Base-by-base conservation (phyloP, 2,888 invertebrate species). In the Lottia gigantea region DNA sequence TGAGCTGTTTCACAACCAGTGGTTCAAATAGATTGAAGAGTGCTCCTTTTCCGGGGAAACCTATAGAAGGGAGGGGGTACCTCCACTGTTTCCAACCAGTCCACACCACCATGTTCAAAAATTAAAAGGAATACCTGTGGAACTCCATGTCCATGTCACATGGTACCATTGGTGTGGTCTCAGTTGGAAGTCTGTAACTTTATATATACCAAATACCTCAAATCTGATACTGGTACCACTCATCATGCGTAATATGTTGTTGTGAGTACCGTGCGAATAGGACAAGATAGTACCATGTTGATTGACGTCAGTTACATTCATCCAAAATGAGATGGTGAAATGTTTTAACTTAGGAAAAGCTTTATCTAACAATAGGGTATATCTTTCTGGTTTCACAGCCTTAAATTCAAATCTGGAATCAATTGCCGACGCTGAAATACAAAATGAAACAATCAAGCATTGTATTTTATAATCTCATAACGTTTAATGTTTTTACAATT, bases 241-340 rank as follows among this genome's bases (percentile, higher is more conserved):
- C 63, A 74, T 70, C 77, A 86, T 82, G 45, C 79, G 74, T 46
- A 86, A 62, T 1, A 85, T 64, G 71, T 85, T 78, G 40, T 63
- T 72, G 23, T 72, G 71, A 12, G 68, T 64, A 14, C 75, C 81
- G 19, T 83, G 79, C 68, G 78, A 82, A 79, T 86, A 86, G 12
- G 86, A 86, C 71, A 86, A 72, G 26, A 86, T 82, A 15, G 85
- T 84, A 26, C 82, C 82, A 19, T 71, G 72, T 62, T 78, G 77
- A 15, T 66, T 49, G n/a, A 76, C 67, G 62, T 75, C 65, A 67
- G 71, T 71, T 31, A 85, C 76, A 71, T 82, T 82, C 19, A 88
- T 76, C 86, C 87, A 88, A 67, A 87, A 82, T 15, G 83, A 81
- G 63, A 88, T 82, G 15, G 87, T 87, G 70, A 88, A 87, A 19